These are phyloP conservation scores for Hydrolagus colliei DNA, from an alignment of 2,797 vertebrate species.

Conservation along the genomic window DNA sequence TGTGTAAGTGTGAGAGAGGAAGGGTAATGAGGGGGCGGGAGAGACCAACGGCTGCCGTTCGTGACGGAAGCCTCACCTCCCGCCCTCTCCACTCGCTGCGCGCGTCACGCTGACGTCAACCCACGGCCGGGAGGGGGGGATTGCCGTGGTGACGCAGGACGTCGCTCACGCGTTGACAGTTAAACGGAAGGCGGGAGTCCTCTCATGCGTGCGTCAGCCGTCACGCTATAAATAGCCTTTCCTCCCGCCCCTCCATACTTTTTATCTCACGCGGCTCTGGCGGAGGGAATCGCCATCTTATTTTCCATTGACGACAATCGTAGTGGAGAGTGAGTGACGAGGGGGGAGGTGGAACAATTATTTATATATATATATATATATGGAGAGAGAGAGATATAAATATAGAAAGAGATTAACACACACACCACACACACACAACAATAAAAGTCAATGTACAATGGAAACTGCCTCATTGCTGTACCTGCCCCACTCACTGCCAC, in stretches of 20 bases:
- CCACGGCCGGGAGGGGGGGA: neutral
- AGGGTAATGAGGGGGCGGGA: too few relatives aligned
- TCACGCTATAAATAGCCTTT: constrained; percentile 17
- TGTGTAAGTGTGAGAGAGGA: too few relatives aligned
- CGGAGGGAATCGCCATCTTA: neutral
- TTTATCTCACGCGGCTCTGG: neutral
- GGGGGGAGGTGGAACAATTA: too few relatives aligned
- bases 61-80: neutral
- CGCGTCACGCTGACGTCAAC: constrained; percentile 25
- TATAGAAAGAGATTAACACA: too few relatives aligned
- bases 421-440: too few relatives aligned
- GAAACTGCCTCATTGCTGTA: neutral
- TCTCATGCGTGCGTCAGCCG: neutral
- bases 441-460: neutral
- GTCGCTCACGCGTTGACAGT: neutral
- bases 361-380: too few relatives aligned
- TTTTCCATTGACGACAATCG: constrained; percentile 26
- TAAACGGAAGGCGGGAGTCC: too few relatives aligned
- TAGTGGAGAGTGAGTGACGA: too few relatives aligned
- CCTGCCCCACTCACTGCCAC: too few relatives aligned
- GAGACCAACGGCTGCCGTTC: too few relatives aligned
- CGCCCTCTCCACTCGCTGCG: neutral
- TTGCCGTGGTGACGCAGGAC: neutral
- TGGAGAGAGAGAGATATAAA: too few relatives aligned
- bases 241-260: too few relatives aligned